Percentiles rank a stretch among this genome's conserved stretches.
Conservation (phyloP, 2,113 vertebrate genomes). For the Microcebus ravelobensis region DNA sequence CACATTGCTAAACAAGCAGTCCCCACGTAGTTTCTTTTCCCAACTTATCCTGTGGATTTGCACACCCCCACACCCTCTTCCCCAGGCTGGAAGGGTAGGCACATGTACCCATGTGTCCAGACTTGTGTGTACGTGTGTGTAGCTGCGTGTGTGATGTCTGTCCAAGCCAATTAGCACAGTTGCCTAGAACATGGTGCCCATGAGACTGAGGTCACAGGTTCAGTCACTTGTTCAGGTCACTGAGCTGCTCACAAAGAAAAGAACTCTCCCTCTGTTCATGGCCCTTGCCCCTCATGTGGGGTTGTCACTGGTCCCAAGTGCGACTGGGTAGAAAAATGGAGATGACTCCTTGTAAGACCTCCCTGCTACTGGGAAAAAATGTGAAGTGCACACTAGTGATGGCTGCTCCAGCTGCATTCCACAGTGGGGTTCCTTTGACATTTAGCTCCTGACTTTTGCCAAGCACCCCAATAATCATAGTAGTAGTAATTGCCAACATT, state of each 20-base stretch:
- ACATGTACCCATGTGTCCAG: not conserved
- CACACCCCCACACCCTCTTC: not conserved
- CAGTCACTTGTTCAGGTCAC: slow-evolving; percentile 36
- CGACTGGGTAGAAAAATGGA: not conserved
- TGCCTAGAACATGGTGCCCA: slow-evolving; percentile 7
- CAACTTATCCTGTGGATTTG: not conserved
- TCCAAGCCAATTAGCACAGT: slow-evolving; percentile 7
- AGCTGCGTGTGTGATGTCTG: not conserved
- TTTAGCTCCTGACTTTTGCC: not conserved
- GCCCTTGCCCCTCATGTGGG: not conserved
- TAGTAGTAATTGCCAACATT: not conserved
- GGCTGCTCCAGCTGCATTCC: not conserved
- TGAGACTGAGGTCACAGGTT: slow-evolving; percentile 28
- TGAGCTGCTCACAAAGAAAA: slow-evolving; percentile 53
- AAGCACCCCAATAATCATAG: not conserved
- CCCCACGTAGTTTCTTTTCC: not conserved
- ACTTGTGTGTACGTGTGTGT: not conserved
- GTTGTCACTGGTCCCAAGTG: not conserved
- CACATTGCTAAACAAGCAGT: not conserved
- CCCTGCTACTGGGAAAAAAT: not conserved
- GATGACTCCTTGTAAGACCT: not conserved
- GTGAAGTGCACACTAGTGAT: not conserved
- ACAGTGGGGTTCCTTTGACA: not conserved
- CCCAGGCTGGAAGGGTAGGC: not conserved
- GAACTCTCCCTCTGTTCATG: slow-evolving; percentile 25